phyloP scores from a whole-genome alignment of 2,797 vertebrate genomes.

The Huso huso region DNA sequence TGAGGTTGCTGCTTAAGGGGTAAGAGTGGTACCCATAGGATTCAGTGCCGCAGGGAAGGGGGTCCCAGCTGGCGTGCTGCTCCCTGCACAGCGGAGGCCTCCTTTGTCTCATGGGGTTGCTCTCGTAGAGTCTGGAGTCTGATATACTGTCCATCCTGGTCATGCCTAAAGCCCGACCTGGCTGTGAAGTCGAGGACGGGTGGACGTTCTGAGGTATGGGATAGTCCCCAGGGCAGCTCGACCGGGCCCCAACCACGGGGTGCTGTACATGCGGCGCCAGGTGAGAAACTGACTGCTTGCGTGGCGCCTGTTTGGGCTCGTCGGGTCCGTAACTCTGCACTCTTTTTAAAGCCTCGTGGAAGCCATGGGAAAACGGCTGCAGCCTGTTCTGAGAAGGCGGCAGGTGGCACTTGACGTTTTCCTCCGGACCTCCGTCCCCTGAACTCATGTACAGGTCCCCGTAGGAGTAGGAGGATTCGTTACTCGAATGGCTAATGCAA shows the following conservation, averaged over 20 bases:
- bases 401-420: conserved; percentile 76
- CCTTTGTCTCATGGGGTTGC: conserved; percentile 84
- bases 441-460: conserved; percentile 85
- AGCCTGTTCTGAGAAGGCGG: conserved; percentile 75
- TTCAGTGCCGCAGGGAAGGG: conserved; percentile 78
- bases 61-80: conserved; percentile 97
- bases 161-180: conserved; percentile 91
- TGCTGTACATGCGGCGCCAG: conserved; percentile 82
- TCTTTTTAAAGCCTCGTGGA: conserved; percentile 83
- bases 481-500: conserved; percentile 88
- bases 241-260: conserved; percentile 70
- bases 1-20: conserved; percentile 80
- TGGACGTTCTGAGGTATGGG: conserved; percentile 74
- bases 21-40: conserved; percentile 84
- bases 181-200: conserved; percentile 70
- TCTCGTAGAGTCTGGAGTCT: conserved; percentile 91
- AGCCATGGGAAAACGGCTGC: conserved; percentile 85
- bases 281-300: conserved; percentile 78
- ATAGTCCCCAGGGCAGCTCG: conserved; percentile 92
- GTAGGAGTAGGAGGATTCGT: conserved; percentile 90
- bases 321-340: conserved; percentile 89
- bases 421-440: conserved; percentile 79
- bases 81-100: conserved; percentile 92
- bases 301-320: conserved; percentile 78
- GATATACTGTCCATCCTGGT: conserved; percentile 98